Evolutionary conservation across 92 coral and sea anemone species (phyloP), one percentile per base, ranked within the genome.

Genomic region (Epizoanthus stellaris): DNA sequence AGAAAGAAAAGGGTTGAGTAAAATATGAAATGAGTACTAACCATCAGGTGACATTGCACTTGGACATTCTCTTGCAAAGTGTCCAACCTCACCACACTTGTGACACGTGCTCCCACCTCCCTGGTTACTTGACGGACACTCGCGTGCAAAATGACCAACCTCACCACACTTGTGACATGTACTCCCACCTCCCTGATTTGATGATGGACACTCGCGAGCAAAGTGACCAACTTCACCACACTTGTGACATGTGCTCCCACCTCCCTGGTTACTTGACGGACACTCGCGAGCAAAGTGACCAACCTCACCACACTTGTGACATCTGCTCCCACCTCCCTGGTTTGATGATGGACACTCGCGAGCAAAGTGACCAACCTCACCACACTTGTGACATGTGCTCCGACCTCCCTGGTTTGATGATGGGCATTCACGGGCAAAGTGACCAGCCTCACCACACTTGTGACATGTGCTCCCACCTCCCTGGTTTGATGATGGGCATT

Each of bases 31-130:
- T 5, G 4, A 20, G 19, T 52, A 70, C 77, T 17, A 12, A 68
- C 83, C 82, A 38, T 67, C 76, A 67, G 56, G 63, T 23, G 72
- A 42, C 9, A 20, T 38, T 63, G 61, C 72, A 39, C 79, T 84
- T 36, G 95, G 98, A 60, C 98, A 95, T 69, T 94, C 98, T 75
- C 94, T 90, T 23, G 98, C 95, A 90, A 95, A 95, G 80, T 95
- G 98, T 0, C 98, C 98, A 17, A 85, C 86, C 36, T 91, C 98
- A 54, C 95, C 94, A 80, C 98, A 91, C 39, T 75, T 93, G 58
- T 91, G 92, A 71, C 98, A 95, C 25, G 82, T 19, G n/a, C 73
- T 82, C 0, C 89, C 91, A 84, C 91, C 95, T 77, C 39, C 61
- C 1, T 19, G 25, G 19, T 20, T 23, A 11, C 40, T 13, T 2